Base-by-base conservation (phyloP, 2,113 vertebrate genomes). In the Herpetotheres cachinnans region DNA sequence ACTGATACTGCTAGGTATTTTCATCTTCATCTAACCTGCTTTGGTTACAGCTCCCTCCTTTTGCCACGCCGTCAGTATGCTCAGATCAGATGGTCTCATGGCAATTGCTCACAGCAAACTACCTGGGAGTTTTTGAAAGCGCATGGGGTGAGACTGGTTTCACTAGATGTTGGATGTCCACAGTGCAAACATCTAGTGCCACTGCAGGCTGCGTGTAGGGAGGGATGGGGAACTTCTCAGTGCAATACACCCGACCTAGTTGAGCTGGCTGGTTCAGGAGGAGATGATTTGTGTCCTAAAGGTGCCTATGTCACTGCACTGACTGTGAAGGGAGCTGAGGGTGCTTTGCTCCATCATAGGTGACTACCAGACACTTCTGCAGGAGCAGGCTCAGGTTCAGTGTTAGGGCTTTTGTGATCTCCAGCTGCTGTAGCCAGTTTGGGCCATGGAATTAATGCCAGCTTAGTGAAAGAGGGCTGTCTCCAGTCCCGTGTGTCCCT, bases 101-200 rank as follows among this genome's bases (percentile, higher is more conserved):
- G 67, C 34, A 19, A 4, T 16, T 63, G 34, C 61, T 69, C 47
- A 30, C 6, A 69, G 30, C 13, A 49, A 66, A 84, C 63, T 67
- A 25, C 59, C 26, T 69, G 59, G 36, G 13, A 24, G 55, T 10
- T 52, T 74, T 54, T 79, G 82, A 46, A 82, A 73, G 38, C 54
- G 38, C 5, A 1, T 15, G n/a, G 29, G 34, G 9, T 42, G 19
- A 56, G 22, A 22, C 34, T 47, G 0, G 1, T 69, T 82, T n/a
- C 71, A 29, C 21, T 58, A 47, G 16, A 8, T 25, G 26, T 24
- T 73, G 36, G 34, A 30, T 36, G 30, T 42, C 56, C 44, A 54
- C 27, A 49, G 38, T 20, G 49, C n/a, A 74, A 79, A 36, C 14
- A n/a, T 15, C 67, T 84, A 55, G 54, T 67, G 55, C 29, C 54